Conservation (phyloP, 2,888 invertebrate species). For the Brachyopa scutellaris region DNA sequence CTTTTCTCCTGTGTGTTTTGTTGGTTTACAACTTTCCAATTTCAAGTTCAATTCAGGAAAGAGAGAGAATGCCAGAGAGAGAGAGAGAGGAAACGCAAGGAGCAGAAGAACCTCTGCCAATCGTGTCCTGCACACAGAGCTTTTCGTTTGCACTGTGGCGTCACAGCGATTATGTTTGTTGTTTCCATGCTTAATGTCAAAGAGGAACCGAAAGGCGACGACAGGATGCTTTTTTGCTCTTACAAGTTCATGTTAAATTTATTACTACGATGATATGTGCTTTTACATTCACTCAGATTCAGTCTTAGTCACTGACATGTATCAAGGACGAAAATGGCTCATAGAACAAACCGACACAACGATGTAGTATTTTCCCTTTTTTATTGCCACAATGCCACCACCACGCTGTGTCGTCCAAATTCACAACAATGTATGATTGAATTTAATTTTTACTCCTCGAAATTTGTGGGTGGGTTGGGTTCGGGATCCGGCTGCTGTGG, state of each 20-base stretch:
- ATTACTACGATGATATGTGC: constrained; percentile 48
- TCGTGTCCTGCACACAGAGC: constrained; percentile 1
- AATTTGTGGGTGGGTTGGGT: neutral
- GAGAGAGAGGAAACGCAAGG: neutral
- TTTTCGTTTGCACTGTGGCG: constrained; percentile 44
- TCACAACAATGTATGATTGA: constrained; percentile 53
- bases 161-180: constrained; percentile 31
- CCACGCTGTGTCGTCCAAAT: constrained; percentile 50
- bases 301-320: constrained; percentile 49
- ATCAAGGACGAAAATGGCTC: constrained; percentile 60
- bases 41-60: constrained; percentile 60
- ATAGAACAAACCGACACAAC: constrained; percentile 19
- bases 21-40: constrained; percentile 55
- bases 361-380: constrained; percentile 24
- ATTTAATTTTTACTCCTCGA: constrained; percentile 15
- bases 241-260: constrained; percentile 52
- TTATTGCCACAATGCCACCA: constrained; percentile 23
- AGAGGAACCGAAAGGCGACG: neutral
- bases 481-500: constrained; percentile 22
- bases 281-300: constrained; percentile 43
- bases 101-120: neutral
- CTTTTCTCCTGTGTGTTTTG: constrained; percentile 35
- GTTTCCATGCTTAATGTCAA: constrained; percentile 24
- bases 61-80: constrained; percentile 11
- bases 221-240: neutral